Evolutionary conservation across 1,140 invertebrate genomes (phyloP).

Genomic region (Drosophila tristis): DNA sequence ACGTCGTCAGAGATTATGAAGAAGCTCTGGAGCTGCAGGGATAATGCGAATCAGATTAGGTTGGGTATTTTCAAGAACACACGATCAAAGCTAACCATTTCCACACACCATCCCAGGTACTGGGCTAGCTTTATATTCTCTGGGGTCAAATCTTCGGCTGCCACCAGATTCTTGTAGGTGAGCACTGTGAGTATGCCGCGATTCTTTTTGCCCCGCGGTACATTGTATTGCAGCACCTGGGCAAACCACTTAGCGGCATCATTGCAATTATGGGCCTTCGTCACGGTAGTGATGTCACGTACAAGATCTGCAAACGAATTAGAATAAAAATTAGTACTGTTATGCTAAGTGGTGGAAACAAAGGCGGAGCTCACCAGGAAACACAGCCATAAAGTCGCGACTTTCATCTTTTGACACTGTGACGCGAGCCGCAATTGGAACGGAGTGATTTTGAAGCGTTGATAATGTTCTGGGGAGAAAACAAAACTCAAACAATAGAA

Average conservation of each 20-base stretch:
- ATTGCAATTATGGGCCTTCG: conserved; percentile 89
- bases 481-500: conserved; percentile 30
- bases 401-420: conserved; percentile 91
- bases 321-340: conserved; percentile 47
- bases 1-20: conserved; percentile 96
- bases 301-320: conserved; percentile 88
- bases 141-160: conserved; percentile 86
- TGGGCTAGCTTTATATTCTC: conserved; percentile 92
- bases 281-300: conserved; percentile 90
- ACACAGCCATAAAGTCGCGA: conserved; percentile 93
- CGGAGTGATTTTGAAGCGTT: conserved; percentile 83
- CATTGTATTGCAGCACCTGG: conserved; percentile 93
- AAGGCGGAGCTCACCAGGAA: conserved; percentile 86
- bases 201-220: conserved; percentile 91
- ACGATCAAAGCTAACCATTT: conserved; percentile 89
- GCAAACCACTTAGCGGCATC: conserved; percentile 92
- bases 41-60: neutral
- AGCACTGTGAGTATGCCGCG: conserved; percentile 92
- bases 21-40: conserved; percentile 91
- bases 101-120: conserved; percentile 96
- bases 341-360: conserved; percentile 60
- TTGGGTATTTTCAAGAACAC: too few relatives aligned
- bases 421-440: conserved; percentile 86
- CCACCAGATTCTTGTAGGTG: conserved; percentile 90
- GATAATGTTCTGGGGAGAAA: conserved; percentile 72